Evolutionary conservation across 1,140 invertebrate species (phyloP), one percentile per base, ranked within the genome.

Genomic region (Macrotrachela quadricornifera): DNA sequence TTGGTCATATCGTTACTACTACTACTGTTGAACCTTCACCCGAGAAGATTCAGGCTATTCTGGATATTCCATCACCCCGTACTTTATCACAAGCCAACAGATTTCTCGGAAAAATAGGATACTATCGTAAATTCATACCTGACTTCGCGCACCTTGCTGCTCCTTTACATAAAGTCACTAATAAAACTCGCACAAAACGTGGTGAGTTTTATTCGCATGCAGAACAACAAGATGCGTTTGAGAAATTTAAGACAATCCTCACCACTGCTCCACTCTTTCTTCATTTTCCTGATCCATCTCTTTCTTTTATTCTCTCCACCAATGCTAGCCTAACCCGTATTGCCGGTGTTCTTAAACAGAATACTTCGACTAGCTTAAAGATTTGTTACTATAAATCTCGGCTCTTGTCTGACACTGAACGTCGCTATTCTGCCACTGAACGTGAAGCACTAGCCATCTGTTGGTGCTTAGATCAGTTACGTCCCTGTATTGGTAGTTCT

Each of bases 21-120:
- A 37, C 64, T 10, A 61, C 59, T 9, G 54, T 63, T 17, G 46
- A 51, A 14, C 30, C 59, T 11, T 57, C 64, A 52, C 58, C 56
- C 1, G 55, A 58, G 0, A 68, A 69, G 46, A 55, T 59, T n/a
- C 46, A 58, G 21, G 57, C 57, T 11, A 55, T 68, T 14, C 48
- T 45, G 13, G 45, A 62, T 10, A 63, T 59, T 55, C 63, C 61
- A n/a, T 50, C 45, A 13, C 64, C 66, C 12, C 56, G 6, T 11
- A 64, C 57, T 36, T 21, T 60, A 0, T 59, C 58, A 18, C 49
- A 62, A 37, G 41, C 68, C 0, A 36, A 59, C 49, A 18, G 49
- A 16, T 69, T 69, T 51, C 36, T 67, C 1, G 62, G 63, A 42
- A 56, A 62, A 51, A 52, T 53, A 11, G 57, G 56, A 15, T 65